Conservation (phyloP, 2,888 invertebrate species). For the Malthinus flaveolus region DNA sequence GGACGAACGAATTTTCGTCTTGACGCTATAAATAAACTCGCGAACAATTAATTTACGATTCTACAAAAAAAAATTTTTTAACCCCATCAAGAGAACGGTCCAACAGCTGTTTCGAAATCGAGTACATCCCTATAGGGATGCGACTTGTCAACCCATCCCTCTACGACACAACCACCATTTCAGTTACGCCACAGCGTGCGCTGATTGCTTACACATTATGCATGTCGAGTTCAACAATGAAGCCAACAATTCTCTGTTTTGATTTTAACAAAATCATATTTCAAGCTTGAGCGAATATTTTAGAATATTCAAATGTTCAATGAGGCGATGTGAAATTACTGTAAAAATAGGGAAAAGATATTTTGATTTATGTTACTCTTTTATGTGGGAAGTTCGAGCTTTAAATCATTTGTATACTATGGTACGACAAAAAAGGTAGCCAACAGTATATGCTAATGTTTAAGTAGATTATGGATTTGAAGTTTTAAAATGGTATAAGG, state of each 20-base stretch:
- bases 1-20: slow-evolving; percentile 11
- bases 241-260: slow-evolving; percentile 38
- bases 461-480: too few species aligned
- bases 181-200: slow-evolving; percentile 40
- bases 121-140: slow-evolving; percentile 23
- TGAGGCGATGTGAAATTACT: slow-evolving; percentile 37
- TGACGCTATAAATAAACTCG: neutral
- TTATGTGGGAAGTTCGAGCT: too few species aligned
- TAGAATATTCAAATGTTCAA: slow-evolving; percentile 37
- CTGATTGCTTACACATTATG: slow-evolving; percentile 57
- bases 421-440: too few species aligned
- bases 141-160: slow-evolving; percentile 28
- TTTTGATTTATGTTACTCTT: slow-evolving; percentile 27
- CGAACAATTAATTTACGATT: neutral
- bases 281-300: slow-evolving; percentile 38
- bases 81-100: slow-evolving; percentile 46
- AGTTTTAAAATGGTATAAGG: too few species aligned
- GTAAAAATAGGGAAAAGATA: slow-evolving; percentile 33
- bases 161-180: slow-evolving; percentile 37
- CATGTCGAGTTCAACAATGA: slow-evolving; percentile 50
- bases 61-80: slow-evolving; percentile 20
- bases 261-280: slow-evolving; percentile 39
- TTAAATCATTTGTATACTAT: too few species aligned
- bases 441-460: too few species aligned
- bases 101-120: slow-evolving; percentile 46